Conservation (phyloP, 2,888 invertebrate genomes). For the Platycnemis pennipes region DNA sequence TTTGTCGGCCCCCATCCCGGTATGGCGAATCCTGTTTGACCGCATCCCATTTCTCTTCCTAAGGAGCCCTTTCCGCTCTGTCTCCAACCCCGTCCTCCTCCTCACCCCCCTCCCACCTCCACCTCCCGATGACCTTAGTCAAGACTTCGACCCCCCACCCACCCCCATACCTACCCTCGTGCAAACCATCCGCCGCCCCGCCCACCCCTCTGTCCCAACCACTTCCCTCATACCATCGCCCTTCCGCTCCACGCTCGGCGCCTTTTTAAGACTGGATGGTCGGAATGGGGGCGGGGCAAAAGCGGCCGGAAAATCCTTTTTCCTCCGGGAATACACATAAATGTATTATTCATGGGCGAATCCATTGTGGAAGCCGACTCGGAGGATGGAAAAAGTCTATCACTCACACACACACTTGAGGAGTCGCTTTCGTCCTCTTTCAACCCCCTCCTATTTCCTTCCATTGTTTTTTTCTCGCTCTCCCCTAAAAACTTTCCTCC, state of each 20-base stretch:
- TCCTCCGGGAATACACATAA: conserved; percentile 3
- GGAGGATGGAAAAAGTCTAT: conserved; percentile 40
- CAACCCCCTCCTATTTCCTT: neutral
- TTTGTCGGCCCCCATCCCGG: too few species aligned
- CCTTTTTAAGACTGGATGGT: conserved; percentile 21
- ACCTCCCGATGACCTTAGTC: neutral
- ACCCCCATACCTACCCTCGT: neutral
- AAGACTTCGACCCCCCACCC: neutral
- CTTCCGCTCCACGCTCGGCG: neutral
- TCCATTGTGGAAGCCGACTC: conserved; percentile 47
- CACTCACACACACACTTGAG: neutral
- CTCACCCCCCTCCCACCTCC: too few species aligned
- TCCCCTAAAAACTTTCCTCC: neutral
- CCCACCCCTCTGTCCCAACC: neutral
- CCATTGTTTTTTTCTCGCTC: neutral
- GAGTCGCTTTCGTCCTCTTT: neutral
- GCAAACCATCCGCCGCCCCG: neutral
- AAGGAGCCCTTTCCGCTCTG: neutral
- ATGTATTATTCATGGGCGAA: conserved; percentile 55
- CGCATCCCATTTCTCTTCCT: neutral
- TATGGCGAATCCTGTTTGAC: neutral
- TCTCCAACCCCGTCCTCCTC: too few species aligned
- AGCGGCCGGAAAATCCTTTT: neutral
- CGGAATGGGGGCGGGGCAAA: neutral
- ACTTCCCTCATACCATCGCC: neutral